Evolutionary conservation across 1,140 invertebrate genomes (phyloP), one percentile per base, ranked within the genome.

Genomic region (Drosophila grimshawi): DNA sequence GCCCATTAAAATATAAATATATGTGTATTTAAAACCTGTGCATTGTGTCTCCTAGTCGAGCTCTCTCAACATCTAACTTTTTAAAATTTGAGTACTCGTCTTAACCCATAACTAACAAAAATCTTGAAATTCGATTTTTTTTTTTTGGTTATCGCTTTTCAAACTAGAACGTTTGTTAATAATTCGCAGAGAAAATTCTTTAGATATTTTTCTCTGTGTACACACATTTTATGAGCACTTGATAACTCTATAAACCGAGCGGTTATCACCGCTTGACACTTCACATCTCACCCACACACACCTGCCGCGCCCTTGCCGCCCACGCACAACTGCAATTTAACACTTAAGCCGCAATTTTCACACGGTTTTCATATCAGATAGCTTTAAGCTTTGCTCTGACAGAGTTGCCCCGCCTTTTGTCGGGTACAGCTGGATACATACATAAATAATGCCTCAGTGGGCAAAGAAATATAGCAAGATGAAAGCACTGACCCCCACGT

Each of bases 191-290:
- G 19, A 19, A 19, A 19, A 0, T 1, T 19, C 19, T 19, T 19
- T 19, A 19, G 19, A 19, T 19, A 19, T 19, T 19, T 19, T 19
- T 19, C 19, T 19, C 19, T 78, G 61, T 70, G 33, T 48, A 11
- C 43, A 62, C 53, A 64, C 41, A 80, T 63, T 86, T 86, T 80
- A 88, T 76, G 80, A 80, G 72, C 76, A 69, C 83, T 86, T 86
- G 82, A 86, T 76, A 79, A 80, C 80, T 82, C 83, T 77, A 82
- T 88, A 81, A 86, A 81, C 69, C 73, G 55, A 81, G 37, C 73
- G 82, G 70, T 86, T 86, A 86, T 86, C 81, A 72, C 70, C 39
- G 19, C 49, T 72, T 70, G 67, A 63, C 63, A 43, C 33, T 27
- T 46, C 37, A 29, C 53, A 51, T 45, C 55, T 4, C 43, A 53